Evolutionary conservation across 2,797 vertebrate genomes (phyloP), one percentile per base, ranked within the genome.

Genomic region (Delichon dasypus): DNA sequence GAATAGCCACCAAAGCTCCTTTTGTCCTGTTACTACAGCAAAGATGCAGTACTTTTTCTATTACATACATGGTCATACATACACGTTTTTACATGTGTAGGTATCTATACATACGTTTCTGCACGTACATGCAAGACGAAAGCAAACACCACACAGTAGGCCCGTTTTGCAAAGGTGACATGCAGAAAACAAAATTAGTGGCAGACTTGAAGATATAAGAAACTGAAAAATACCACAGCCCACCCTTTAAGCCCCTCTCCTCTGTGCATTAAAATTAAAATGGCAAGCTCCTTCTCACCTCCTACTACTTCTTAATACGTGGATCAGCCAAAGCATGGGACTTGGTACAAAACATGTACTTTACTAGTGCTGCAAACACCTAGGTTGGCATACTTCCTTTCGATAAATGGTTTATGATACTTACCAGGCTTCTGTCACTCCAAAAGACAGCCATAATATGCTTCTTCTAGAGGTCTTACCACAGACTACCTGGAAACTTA

Each of bases 31-130:
- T 70, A 19, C 13, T 42, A 55, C 18, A 84, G 53, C 18, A 60
- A 45, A 77, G 62, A 72, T 11, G 7, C 7, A 82, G 17, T 7
- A 7, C 6, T 23, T 66, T 61, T 68, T 66, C 5, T 47, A 27
- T 26, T 23, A 34, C 7, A 62, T 23, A 48, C 3, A 16, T 9
- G 47, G 4, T 67, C 25, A 42, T 4, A 32, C 11, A 50, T 19
- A 30, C 2, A 58, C 3, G 36, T 1, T 0, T 64, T 78, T 47
- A 34, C 1, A 21, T 23, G 8, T 13, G 9, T 40, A 44, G 8
- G 4, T 44, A 74, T 25, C 36, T 23, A 19, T 8, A 57, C 4
- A 16, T 3, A 53, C 7, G 44, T 51, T 45, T 61, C 32, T 51
- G 44, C 44, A 70, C 29, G 15, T 16, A 61, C 8, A 9, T 13